These are phyloP conservation scores for Bhutanitis thaidina DNA, from an alignment of 2,888 invertebrate species.

Conservation along the genomic window DNA sequence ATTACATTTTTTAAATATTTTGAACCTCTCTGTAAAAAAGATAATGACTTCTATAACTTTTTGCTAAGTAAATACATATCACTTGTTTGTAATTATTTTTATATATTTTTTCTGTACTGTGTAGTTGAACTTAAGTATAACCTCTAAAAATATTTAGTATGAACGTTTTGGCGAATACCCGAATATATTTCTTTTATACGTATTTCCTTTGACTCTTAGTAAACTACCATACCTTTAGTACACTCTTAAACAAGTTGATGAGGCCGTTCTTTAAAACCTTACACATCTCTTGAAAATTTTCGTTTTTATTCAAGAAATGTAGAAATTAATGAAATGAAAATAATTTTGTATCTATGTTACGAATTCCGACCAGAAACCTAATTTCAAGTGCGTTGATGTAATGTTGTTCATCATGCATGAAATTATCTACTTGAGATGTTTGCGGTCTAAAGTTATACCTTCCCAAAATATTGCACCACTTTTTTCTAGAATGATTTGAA, in stretches of 20 bases:
- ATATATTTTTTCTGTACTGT: too few species aligned
- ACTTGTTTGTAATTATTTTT: too few species aligned
- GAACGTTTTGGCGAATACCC: conserved; percentile 3
- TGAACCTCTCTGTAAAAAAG: too few species aligned
- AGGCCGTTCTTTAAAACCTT: conserved; percentile 10
- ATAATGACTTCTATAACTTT: too few species aligned
- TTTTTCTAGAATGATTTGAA: too few species aligned
- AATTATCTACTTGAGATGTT: too few species aligned
- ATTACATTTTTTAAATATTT: too few species aligned
- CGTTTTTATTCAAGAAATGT: conserved; percentile 8
- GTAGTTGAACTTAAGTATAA: too few species aligned
- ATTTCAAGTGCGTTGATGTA: neutral
- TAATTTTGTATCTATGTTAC: conserved; percentile 5
- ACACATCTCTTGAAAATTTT: conserved; percentile 10
- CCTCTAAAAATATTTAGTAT: neutral
- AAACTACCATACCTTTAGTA: conserved; percentile 8
- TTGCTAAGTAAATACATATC: too few species aligned
- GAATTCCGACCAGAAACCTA: neutral
- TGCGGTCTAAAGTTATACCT: too few species aligned
- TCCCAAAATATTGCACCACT: too few species aligned
- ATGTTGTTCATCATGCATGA: too few species aligned
- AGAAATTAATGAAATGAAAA: conserved; percentile 9
- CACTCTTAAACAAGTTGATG: conserved; percentile 12
- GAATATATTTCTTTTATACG: neutral
- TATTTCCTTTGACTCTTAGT: conserved; percentile 4